Evolutionary conservation across 1,140 invertebrate species (phyloP).

Genomic region (Limonius californicus): DNA sequence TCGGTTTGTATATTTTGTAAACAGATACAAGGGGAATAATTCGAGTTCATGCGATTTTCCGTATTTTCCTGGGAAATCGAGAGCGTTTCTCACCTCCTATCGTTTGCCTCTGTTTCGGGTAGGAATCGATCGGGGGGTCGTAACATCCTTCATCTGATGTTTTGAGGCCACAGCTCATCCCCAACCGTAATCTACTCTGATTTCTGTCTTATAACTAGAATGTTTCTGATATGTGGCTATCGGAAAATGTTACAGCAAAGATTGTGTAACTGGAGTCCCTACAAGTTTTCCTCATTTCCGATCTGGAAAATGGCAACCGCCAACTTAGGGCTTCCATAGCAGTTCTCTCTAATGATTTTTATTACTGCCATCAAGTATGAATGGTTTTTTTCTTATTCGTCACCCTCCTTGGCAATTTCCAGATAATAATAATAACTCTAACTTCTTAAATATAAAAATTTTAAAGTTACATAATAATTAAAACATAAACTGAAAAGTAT

Average conservation of each 20-base stretch:
- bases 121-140: background rate
- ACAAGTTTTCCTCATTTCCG: conserved; percentile 3
- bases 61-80: background rate
- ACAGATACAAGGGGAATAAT: background rate
- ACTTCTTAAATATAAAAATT: no score
- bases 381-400: conserved; percentile 14
- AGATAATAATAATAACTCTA: no score
- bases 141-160: background rate
- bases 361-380: conserved; percentile 9
- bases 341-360: conserved; percentile 13
- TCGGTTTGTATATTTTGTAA: no score
- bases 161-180: conserved; percentile 1
- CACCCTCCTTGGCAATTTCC: background rate
- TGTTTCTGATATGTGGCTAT: conserved; percentile 9
- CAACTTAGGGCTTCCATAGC: conserved; percentile 4
- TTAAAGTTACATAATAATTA: no score
- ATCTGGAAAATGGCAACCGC: conserved; percentile 4
- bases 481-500: no score
- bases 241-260: background rate
- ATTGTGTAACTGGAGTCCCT: background rate
- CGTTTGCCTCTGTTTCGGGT: background rate
- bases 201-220: conserved; percentile 5
- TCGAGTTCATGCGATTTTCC: background rate
- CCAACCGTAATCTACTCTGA: background rate
- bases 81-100: background rate